A percentile compares a stretch with the other conserved stretches of the same genome.
Evolutionary conservation across 2,888 invertebrate genomes (phyloP).

Genomic region (Eustalomyia histrio): DNA sequence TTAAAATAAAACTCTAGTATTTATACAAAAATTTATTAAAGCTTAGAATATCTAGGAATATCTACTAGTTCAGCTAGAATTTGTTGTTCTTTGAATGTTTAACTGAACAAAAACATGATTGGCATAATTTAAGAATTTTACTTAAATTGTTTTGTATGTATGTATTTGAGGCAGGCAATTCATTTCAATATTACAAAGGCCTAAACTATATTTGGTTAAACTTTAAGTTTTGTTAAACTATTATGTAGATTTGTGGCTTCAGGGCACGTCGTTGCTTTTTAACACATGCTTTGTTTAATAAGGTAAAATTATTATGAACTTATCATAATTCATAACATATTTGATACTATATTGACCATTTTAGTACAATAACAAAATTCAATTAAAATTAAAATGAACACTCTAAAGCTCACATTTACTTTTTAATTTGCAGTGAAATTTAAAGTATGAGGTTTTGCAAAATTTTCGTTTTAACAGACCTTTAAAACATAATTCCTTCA

Average conservation of each 20-base stretch:
- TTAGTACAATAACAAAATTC: too few species aligned
- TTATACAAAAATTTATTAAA: conserved; percentile 44
- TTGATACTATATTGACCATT: conserved; percentile 6
- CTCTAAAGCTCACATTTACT: too few species aligned
- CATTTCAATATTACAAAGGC: conserved; percentile 25
- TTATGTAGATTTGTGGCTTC: conserved; percentile 22
- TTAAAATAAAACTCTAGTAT: conserved; percentile 30
- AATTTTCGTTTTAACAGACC: too few species aligned
- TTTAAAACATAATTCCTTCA: too few species aligned
- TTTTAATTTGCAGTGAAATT: too few species aligned
- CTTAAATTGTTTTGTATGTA: neutral
- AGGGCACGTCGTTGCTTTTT: conserved; percentile 39
- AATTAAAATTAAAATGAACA: too few species aligned
- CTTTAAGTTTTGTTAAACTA: conserved; percentile 2
- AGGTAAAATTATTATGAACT: conserved; percentile 27
- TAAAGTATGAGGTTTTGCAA: too few species aligned
- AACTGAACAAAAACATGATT: conserved; percentile 49
- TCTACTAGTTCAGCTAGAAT: conserved; percentile 9
- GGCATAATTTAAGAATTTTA: conserved; percentile 43
- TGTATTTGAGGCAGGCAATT: conserved; percentile 8
- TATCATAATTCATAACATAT: conserved; percentile 56
- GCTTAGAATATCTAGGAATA: conserved; percentile 51
- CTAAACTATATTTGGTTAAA: conserved; percentile 38
- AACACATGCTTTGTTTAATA: conserved; percentile 32
- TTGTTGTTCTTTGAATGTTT: conserved; percentile 47